Evolutionary conservation across 2,113 vertebrate species (phyloP), one percentile per base, ranked within the genome.

Genomic region (Cryptoleucopteryx plumbea): DNA sequence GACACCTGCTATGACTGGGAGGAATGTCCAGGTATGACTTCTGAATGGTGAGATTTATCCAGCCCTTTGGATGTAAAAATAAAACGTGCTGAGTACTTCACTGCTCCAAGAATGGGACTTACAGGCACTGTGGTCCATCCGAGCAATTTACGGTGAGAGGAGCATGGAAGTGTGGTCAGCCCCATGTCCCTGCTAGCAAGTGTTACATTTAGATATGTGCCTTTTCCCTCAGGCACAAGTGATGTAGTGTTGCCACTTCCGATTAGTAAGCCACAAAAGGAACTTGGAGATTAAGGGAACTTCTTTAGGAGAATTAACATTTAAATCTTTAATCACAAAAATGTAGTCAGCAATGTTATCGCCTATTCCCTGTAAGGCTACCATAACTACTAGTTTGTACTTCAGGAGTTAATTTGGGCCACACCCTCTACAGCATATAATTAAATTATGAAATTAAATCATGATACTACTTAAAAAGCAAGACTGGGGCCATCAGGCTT

Each of bases 1-100:
- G 98, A 99, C 94, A 98, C 96, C 36, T 99, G 99, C 91, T 99
- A 99, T 6, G 99, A 99, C 47, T 99, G 99, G 99, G 99, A 99
- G 86, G 98, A 94, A 26, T 99, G 99, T 93, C 95, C 98, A 94
- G 98, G 99, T 99, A 97, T 32, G 85, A 20, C 15, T 94, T 72
- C 15, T 23, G 6, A 42, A 63, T 11, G 1, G 12, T 80, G 31
- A 32, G 7, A n/a, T 93, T 74, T 68, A 53, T 68, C 43, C 48
- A 71, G 9, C 1, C 16, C 18, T 77, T 71, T 65, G 16, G 9
- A 58, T 55, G 3, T 75, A 70, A 86, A 88, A 71, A 29, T 38
- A 50, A 81, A 92, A 79, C 42, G 5, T 32, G 4, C 32, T 73
- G 16, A 61, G 8, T 62, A 23, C 23, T 52, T 81, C 20, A 45